Evolutionary conservation across 2,113 vertebrate species (phyloP), one percentile per base, ranked within the genome.

Genomic region (Pseudonaja textilis): DNA sequence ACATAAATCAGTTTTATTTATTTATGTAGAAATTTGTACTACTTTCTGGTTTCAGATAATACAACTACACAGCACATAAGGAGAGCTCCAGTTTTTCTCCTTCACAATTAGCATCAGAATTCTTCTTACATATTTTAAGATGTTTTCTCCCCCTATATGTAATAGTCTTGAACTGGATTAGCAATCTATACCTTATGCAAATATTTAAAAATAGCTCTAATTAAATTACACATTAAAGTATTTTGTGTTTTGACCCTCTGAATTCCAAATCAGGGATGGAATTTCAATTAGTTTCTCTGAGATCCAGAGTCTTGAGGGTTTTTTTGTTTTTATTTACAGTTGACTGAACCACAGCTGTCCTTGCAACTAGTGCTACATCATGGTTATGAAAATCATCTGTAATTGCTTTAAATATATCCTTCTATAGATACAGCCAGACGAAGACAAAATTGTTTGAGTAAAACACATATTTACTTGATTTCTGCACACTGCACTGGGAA

Each of bases 361-460:
- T 22, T 16, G 29, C 34, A 92, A 92, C 42, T 52, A 89, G 23
- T 26, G 39, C 10, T 89, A 56, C 47, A 85, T 89, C 26, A 34
- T 34, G n/a, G 25, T 93, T 14, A 25, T 42, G 52, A 87, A n/a
- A 88, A 55, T 42, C 57, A 90, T 4, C n/a, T 89, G 50, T 57
- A 91, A 88, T 10, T 91, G 25, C 88, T 55, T 86, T 89, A 91
- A 89, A 47, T 64, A 89, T 91, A 89, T 61, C 47, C 64, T 34
- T 92, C 5, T 50, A 23, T 52, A 93, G 1, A 16, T 89, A 88
- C 57, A 90, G 25, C 5, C 87, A 61, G 29, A 18, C 11, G 87
- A 18, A 26, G 20, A 94, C 88, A 23, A 93, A 95, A 69, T 92
- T 20, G 22, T 7, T 11, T 3, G 42, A 93, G 85, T 54, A 93